These are phyloP conservation scores for Myoxocephalus aenaeus DNA, from an alignment of 2,797 vertebrate genomes.

Conservation along the genomic window DNA sequence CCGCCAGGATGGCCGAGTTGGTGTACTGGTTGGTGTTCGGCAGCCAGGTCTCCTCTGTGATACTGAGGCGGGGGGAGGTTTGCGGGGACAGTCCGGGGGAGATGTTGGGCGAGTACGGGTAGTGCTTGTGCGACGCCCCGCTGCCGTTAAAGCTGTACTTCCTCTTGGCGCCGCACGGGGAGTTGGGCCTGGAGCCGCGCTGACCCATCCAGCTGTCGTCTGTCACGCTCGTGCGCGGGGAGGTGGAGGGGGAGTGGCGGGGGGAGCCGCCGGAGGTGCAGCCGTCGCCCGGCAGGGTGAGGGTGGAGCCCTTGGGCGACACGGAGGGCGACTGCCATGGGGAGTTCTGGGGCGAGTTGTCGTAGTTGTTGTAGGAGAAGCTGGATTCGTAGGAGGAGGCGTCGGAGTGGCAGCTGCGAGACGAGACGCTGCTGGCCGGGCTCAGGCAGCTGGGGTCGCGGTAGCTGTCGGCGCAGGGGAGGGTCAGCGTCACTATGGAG, in stretches of 20 bases:
- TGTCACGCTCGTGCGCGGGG: conserved; percentile 88
- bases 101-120: conserved; percentile 88
- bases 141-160: conserved; percentile 92
- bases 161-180: conserved; percentile 94
- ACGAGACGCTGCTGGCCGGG: conserved; percentile 96
- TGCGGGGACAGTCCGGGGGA: conserved; percentile 92
- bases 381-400: conserved; percentile 95
- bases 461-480: conserved; percentile 92
- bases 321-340: conserved; percentile 97
- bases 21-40: conserved; percentile 96
- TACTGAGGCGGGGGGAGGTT: conserved; percentile 91
- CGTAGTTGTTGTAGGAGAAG: conserved; percentile 93
- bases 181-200: conserved; percentile 86
- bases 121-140: conserved; percentile 77
- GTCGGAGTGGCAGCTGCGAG: conserved; percentile 96
- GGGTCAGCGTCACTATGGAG: conserved; percentile 91
- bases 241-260: conserved; percentile 89
- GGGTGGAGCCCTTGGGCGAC: conserved; percentile 92
- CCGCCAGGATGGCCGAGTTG: conserved; percentile 96
- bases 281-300: conserved; percentile 78
- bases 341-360: conserved; percentile 94
- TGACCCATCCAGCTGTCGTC: conserved; percentile 91
- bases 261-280: conserved; percentile 88
- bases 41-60: conserved; percentile 93
- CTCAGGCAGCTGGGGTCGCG: conserved; percentile 96